These are phyloP conservation scores for Steinernema hermaphroditum DNA, from an alignment of 2,888 invertebrate species.

Conservation along the genomic window DNA sequence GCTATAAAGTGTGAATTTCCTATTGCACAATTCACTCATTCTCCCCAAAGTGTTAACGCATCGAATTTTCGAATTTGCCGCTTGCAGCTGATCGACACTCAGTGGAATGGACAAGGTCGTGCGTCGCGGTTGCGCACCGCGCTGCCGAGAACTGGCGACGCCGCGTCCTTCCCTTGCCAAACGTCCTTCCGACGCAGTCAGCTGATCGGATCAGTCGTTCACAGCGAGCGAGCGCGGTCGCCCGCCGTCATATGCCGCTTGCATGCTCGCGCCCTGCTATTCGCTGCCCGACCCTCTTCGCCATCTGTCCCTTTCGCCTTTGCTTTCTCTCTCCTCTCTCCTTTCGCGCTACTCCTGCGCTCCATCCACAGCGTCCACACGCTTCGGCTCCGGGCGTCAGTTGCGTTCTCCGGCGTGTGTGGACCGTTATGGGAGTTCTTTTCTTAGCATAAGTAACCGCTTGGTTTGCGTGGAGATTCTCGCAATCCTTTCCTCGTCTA, in stretches of 20 bases:
- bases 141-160: background rate
- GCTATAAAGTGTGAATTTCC: too few species aligned
- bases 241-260: background rate
- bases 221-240: conserved; percentile 23
- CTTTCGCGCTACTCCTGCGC: background rate
- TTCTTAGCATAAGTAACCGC: background rate
- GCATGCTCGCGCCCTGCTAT: conserved; percentile 10
- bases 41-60: background rate
- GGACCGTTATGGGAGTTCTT: background rate
- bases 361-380: background rate
- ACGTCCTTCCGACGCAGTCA: conserved; percentile 3
- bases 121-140: background rate
- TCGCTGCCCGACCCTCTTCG: background rate
- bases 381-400: background rate
- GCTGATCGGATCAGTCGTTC: conserved; percentile 23
- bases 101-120: conserved; percentile 21
- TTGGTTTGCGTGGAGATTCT: background rate
- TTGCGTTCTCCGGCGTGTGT: background rate
- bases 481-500: background rate
- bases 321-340: conserved; percentile 15
- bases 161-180: background rate
- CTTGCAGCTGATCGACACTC: conserved; percentile 15
- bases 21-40: too few species aligned
- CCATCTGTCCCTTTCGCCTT: conserved; percentile 20
- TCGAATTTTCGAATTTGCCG: conserved; percentile 22